These are phyloP conservation scores for Antennarius striatus DNA, from an alignment of 2,113 vertebrate species.

Conservation along the genomic window DNA sequence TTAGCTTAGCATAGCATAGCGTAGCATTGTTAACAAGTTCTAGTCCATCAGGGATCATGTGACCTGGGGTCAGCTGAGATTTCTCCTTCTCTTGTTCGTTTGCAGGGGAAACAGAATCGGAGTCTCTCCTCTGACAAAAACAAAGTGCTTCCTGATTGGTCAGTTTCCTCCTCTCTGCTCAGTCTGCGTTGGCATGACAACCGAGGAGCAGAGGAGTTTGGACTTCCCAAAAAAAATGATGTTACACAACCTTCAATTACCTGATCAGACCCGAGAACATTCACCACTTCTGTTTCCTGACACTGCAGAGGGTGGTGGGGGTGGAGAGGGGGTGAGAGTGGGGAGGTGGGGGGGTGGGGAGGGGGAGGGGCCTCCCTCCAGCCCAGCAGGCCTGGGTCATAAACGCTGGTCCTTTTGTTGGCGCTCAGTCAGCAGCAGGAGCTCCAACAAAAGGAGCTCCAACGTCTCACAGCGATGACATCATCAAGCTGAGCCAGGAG, in stretches of 20 bases:
- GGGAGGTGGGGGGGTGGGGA: conserved; percentile 57
- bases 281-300: conserved; percentile 17
- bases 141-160: too few relatives aligned
- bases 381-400: conserved; percentile 92
- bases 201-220: not conserved
- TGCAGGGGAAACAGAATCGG: too few relatives aligned
- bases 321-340: too few relatives aligned
- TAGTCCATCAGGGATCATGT: too few relatives aligned
- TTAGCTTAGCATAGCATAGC: too few relatives aligned
- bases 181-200: not conserved
- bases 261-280: conserved; percentile 19
- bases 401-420: conserved; percentile 93
- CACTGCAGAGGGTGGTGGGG: conserved; percentile 19
- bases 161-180: too few relatives aligned
- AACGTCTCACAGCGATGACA: too few relatives aligned
- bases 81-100: too few relatives aligned
- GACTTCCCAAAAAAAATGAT: conserved; percentile 29
- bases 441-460: conserved; percentile 82
- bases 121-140: not conserved
- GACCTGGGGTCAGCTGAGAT: too few relatives aligned
- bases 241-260: conserved; percentile 31
- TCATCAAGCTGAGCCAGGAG: too few relatives aligned
- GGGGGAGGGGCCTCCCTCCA: conserved; percentile 90
- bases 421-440: conserved; percentile 91
- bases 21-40: too few relatives aligned